Evolutionary conservation across 2,113 vertebrate genomes (phyloP), one percentile per base, ranked within the genome.

Genomic region (Campylomormyrus tamandua): DNA sequence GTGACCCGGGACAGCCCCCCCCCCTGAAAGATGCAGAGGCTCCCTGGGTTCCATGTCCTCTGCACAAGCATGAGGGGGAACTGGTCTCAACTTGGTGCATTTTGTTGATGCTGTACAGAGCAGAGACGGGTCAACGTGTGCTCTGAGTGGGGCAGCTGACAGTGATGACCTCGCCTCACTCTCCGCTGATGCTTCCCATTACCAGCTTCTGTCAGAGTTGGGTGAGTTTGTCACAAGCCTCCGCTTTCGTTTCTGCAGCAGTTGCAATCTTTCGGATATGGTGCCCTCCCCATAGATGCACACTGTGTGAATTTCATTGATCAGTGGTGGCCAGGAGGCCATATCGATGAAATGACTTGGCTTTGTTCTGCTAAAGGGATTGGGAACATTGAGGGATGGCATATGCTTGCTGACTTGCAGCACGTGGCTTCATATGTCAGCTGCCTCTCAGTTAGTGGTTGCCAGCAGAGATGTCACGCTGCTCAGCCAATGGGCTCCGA

Each of bases 191-290:
- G 95, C 96, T 1, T 95, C 96, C 92, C 97, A 98, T 93, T 99
- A 99, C 96, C 97, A 98, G 94, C 96, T 99, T 27, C 97, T 99
- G 92, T 95, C 96, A 83, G 96, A 98, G 94, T 97, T 99, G 94
- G 98, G 98, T 99, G 95, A 96, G 90, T 87, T n/a, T 24, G 27
- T 35, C 3, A 31, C 9, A 39, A 45, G 17, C 53, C 58, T 56
- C 10, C 56, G 13, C 24, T 21, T 21, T 11, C 6, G 13, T 8
- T 53, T 35, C 39, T 31, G 62, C 27, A 70, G 62, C 27, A 70
- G n/a, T 31, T 10, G 0, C 62, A 31, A 4, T 58, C 50, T 87
- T 19, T n/a, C 8, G 1, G 3, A n/a, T 48, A 45, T 84, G 7
- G 17, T n/a, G 19, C 83, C 24, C 45, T 84, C 83, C 21, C 56